Base-by-base conservation (phyloP, 2,113 vertebrate species). In the Pollimyrus isidori region DNA sequence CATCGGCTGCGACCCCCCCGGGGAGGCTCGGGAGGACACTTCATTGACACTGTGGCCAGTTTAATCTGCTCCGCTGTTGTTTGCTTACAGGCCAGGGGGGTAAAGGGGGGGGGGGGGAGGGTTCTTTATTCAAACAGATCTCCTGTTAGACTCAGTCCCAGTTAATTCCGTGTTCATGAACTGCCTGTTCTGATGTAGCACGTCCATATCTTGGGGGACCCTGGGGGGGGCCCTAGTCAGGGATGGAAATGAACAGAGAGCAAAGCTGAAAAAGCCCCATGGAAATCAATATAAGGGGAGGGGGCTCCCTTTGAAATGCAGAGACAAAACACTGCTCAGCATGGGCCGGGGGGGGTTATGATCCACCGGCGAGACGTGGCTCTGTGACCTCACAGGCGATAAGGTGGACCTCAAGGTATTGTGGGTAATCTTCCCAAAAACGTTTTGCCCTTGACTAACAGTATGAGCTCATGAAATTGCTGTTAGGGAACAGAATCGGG, bases 1-100 rank as follows among this genome's bases (percentile, higher is more conserved):
- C 93, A 90, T 42, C 94, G 93, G 3, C 91, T 69, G 87, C 94
- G 93, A 91, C 46, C 73, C 83, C 73, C 85, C 17, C 45, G 21
- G 11, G 62, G 76, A 6, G 3, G 39, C 56, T 17, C 30, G 62
- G 62, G 62, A 69, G 62, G 62, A 39, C 86, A 82, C 69, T 45
- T 88, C 73, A 65, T 76, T 49, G 46, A 39, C 65, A 21, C 49
- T 69, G 45, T 45, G 3, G 89, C 26, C 23, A 87, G 69, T 50
- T 52, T 76, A 35, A 69, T 53, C 19, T 13, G 26, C 58, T 76
- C 26, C 65, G 5, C 56, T 35, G 35, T 56, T 58, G 86, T 83
- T 82, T 83, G 48, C 50, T 53, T 48, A 19, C 48, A 53, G 85
- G 49, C 50, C 23, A 26, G 26, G 45, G 42, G 46, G 45, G 83